Conservation (phyloP, 2,797 vertebrate species). For the Propithecus deckenii region DNA sequence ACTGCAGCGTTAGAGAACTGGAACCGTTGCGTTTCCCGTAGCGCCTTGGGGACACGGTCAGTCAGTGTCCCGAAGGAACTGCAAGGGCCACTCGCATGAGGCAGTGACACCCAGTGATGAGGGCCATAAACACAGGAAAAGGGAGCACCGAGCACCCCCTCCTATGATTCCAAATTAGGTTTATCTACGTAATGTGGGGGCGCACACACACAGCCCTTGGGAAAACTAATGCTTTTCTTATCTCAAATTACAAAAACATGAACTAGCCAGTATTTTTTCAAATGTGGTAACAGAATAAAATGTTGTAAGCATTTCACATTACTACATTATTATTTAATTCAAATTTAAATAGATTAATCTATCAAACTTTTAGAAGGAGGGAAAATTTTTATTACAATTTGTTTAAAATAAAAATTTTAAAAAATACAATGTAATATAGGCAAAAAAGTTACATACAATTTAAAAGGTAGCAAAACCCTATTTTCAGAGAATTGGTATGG, state of each 20-base stretch:
- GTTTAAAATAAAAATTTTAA: background rate
- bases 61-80: background rate
- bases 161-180: background rate
- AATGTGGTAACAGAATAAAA: background rate
- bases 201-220: background rate
- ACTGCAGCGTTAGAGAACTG: background rate
- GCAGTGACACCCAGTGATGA: background rate
- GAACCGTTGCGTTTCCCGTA: background rate
- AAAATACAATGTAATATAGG: background rate
- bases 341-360: conserved; percentile 24
- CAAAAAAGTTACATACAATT: background rate
- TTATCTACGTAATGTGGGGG: background rate
- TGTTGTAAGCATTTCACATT: background rate
- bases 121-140: background rate
- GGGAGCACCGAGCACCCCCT: fast-evolving
- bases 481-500: conserved; percentile 26
- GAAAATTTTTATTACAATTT: background rate
- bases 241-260: background rate
- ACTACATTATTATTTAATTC: background rate
- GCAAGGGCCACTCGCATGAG: background rate
- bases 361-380: background rate
- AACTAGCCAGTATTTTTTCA: background rate
- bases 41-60: no score
- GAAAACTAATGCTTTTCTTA: background rate
- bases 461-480: conserved; percentile 38